Base-by-base conservation (phyloP, 2,113 vertebrate species). In the Boulengeromyrus knoepffleri region DNA sequence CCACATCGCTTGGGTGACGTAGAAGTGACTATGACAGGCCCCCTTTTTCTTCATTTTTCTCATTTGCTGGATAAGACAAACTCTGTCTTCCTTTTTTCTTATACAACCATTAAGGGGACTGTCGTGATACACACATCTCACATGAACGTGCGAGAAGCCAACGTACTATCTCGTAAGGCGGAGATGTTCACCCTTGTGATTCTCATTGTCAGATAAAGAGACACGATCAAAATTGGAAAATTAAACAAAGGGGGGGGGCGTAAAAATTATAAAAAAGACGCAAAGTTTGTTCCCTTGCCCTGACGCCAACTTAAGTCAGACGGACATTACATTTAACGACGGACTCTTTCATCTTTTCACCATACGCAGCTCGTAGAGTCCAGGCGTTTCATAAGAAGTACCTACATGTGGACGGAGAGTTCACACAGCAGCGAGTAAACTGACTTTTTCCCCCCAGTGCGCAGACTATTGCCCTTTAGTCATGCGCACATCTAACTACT, bases 1-100 rank as follows among this genome's bases (percentile, higher is more conserved):
- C 96, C 96, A 96, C 96, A 93, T 92, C 93, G 93, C 93, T 94
- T 94, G 95, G 58, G 95, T 96, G 96, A 96, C 96, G 96, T 93
- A 95, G 93, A 95, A 95, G 94, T 95, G 96, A 96, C 47, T 88
- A 95, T 96, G 94, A 90, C 94, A 92, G 92, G 90, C 92, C 91
- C 93, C 93, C 92, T 91, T 90, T 74, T 92, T 88, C 85, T 87
- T 74, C 58, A 74, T 89, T 62, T 90, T 91, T 90, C 90, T 89
- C 92, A 93, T 92, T 94, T 93, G 94, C 93, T 94, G 62, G 90
- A 74, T 95, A 95, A 90, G 85, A 80, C 85, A 53, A 90, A 86
- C 85, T 62, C 89, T 62, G 52, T 87, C 85, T 90, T 86, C 89
- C 31, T 74, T 87, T 70, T 62, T 87, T 21, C 84, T 47, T 87